These are phyloP conservation scores for Oikopleura albicans DNA, from an alignment of 23 tunicate species.

Conservation along the genomic window DNA sequence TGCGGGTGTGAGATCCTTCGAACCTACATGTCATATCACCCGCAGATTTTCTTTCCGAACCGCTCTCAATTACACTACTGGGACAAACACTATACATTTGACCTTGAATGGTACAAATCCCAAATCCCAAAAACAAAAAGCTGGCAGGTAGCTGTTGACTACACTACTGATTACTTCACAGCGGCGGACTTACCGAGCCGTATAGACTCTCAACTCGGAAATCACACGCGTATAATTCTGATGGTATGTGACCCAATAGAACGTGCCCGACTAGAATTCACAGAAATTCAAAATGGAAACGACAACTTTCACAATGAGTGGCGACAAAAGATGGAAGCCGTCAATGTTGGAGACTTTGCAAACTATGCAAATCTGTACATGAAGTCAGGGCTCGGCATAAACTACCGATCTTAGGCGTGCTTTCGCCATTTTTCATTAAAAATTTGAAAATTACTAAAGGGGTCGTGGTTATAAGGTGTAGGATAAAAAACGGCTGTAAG, in stretches of 20 bases:
- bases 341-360: background rate
- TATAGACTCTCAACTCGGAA: background rate
- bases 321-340: background rate
- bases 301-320: background rate
- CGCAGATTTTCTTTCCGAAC: background rate
- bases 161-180: background rate
- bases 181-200: background rate
- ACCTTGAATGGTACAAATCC: background rate
- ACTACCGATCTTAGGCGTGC: no score
- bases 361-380: background rate
- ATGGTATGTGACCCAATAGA: slow-evolving; percentile 18
- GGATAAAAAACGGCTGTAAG: no score
- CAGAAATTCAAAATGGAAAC: background rate
- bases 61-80: background rate
- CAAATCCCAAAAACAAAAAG: background rate
- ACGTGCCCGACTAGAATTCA: background rate
- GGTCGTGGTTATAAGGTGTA: no score
- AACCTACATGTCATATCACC: background rate
- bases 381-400: no score
- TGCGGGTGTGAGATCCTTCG: slow-evolving; percentile 2
- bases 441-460: no score
- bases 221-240: background rate
- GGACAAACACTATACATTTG: background rate
- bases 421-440: no score
- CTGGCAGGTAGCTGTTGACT: background rate